Percentiles rank a stretch among this genome's conserved stretches.
These are phyloP conservation scores for Danaus melanippus DNA, from an alignment of 1,140 invertebrate genomes.

Conservation along the genomic window DNA sequence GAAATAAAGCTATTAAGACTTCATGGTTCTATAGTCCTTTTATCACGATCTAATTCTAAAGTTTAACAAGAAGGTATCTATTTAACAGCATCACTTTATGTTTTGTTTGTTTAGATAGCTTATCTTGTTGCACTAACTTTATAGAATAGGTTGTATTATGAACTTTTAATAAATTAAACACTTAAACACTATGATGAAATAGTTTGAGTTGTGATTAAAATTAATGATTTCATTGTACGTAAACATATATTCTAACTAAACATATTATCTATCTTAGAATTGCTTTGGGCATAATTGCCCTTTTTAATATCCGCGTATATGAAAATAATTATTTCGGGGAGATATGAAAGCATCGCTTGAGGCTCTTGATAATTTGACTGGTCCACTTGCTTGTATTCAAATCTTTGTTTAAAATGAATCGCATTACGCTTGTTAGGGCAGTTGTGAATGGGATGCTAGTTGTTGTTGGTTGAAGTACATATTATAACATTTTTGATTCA, in stretches of 20 bases:
- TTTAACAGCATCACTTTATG: no score
- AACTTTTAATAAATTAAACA: no score
- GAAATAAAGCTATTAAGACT: constrained; percentile 47
- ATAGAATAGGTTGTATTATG: no score
- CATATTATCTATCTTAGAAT: constrained; percentile 11
- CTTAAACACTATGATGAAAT: no score
- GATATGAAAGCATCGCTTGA: constrained; percentile 48
- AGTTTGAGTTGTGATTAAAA: no score
- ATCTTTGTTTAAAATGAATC: constrained; percentile 48
- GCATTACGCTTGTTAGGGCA: constrained; percentile 30
- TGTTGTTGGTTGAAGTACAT: not conserved
- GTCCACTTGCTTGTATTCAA: constrained; percentile 39
- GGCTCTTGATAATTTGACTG: constrained; percentile 37
- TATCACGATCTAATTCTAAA: not conserved
- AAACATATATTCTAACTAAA: no score
- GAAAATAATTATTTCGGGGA: constrained; percentile 48
- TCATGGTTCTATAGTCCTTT: constrained; percentile 24
- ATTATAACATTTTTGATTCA: no score
- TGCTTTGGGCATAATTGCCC: constrained; percentile 19
- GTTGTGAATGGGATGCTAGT: constrained; percentile 6
- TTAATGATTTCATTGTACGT: no score
- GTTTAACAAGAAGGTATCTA: no score
- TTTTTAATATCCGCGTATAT: constrained; percentile 42
- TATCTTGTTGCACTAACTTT: no score
- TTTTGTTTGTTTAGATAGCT: no score